Conservation (phyloP, 2,113 vertebrate genomes). For the Casuarius casuarius region DNA sequence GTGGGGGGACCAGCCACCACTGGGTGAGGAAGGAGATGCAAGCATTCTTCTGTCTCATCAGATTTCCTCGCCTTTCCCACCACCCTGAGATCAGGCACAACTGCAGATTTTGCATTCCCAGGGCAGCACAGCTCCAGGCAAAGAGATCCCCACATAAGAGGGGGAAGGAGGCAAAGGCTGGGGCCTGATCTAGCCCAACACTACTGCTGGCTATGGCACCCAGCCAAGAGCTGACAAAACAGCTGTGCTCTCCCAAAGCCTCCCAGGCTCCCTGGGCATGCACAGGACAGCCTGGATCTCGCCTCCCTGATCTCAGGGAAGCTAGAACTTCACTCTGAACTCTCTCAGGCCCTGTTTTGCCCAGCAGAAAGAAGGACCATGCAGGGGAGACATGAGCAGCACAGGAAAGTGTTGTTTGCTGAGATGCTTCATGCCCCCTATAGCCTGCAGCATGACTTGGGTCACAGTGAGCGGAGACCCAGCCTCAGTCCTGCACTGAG, state of each 20-base stretch:
- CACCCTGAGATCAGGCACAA: neutral
- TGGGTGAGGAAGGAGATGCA: neutral
- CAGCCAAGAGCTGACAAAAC: neutral
- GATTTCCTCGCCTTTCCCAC: neutral
- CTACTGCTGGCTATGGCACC: neutral
- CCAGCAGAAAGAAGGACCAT: neutral
- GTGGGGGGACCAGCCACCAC: no score
- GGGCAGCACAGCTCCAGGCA: neutral
- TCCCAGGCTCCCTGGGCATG: neutral
- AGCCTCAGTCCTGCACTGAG: no score
- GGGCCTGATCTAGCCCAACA: no score
- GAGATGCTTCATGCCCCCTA: neutral
- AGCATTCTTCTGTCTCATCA: neutral
- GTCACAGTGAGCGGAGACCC: no score
- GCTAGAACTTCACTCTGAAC: neutral
- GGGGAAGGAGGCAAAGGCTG: no score
- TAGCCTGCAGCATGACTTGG: neutral
- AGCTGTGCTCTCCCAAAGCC: neutral
- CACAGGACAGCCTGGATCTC: neutral
- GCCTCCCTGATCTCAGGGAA: neutral
- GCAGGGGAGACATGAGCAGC: neutral
- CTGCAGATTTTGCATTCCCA: fast-evolving
- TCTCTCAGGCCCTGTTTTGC: neutral
- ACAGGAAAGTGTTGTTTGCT: neutral
- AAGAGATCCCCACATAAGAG: neutral